Percentiles rank a stretch among this genome's conserved stretches.
Evolutionary conservation across 1,140 invertebrate genomes (phyloP).

Genomic region (Bombus soroeensis): DNA sequence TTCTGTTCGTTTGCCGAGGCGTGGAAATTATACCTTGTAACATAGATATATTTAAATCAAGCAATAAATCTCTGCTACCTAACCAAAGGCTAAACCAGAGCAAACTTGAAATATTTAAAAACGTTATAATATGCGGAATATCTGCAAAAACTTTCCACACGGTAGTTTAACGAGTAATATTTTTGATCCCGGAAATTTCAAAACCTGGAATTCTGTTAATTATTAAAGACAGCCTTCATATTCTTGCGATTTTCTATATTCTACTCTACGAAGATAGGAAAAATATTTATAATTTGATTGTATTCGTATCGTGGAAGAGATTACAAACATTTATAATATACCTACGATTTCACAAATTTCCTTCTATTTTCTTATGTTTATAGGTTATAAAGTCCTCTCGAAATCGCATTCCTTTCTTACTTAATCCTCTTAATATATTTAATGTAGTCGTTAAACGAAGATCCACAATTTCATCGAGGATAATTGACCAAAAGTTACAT

Average conservation of each 20-base stretch:
- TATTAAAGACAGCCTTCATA: not conserved
- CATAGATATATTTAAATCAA: not conserved
- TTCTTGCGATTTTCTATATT: not conserved
- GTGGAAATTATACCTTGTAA: not conserved
- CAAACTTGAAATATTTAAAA: not conserved
- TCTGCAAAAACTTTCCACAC: not conserved
- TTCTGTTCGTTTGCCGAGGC: not conserved
- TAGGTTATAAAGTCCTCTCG: too few species aligned
- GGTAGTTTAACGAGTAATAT: not conserved
- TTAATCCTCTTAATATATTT: too few species aligned
- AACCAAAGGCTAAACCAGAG: not conserved
- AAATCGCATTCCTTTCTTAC: too few species aligned
- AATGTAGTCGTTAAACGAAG: too few species aligned
- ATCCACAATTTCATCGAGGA: not conserved
- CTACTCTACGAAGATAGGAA: not conserved
- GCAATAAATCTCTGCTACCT: not conserved
- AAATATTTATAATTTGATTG: not conserved
- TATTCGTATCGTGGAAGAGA: not conserved
- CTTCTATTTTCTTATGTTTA: too few species aligned
- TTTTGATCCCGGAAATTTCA: not conserved
- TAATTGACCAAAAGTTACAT: too few species aligned
- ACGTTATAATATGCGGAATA: not conserved
- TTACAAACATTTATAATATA: not conserved
- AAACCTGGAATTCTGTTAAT: not conserved
- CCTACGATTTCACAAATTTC: too few species aligned